A percentile compares a stretch with the other conserved stretches of the same genome.
Conservation (phyloP, 64 coral and sea anemone species). For the Pocillopora verrucosa region DNA sequence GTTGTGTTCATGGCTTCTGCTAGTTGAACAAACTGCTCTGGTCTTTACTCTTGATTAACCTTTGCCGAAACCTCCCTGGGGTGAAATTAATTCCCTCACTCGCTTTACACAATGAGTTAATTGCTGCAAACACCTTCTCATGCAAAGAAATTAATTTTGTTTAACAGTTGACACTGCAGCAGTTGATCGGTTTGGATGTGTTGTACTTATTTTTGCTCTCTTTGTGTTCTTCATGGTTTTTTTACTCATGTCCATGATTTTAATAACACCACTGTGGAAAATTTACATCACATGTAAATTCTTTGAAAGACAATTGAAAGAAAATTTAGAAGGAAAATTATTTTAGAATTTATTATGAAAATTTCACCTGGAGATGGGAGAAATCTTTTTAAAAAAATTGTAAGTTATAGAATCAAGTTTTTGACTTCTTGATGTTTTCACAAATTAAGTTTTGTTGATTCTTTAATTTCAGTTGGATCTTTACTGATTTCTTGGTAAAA, state of each 20-base stretch:
- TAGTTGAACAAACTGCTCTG: not conserved
- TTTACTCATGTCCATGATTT: not conserved
- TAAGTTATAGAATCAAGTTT: not conserved
- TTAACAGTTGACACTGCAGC: not conserved
- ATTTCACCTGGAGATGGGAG: not conserved
- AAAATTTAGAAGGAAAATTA: not conserved
- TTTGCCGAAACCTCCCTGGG: slow-evolving; percentile 31
- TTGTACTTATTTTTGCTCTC: not conserved
- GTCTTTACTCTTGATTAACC: not conserved
- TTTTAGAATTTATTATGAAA: not conserved
- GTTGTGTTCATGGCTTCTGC: not conserved
- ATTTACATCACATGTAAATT: not conserved
- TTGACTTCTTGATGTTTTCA: not conserved
- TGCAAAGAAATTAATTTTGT: slow-evolving; percentile 42
- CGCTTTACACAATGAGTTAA: slow-evolving; percentile 51
- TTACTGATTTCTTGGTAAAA: not conserved
- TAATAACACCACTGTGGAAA: not conserved
- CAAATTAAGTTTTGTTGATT: not conserved
- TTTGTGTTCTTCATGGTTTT: not conserved
- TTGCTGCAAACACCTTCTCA: slow-evolving; percentile 35
- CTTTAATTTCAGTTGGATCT: not conserved
- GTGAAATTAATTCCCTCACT: slow-evolving; percentile 20
- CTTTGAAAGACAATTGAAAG: not conserved
- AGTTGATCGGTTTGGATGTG: slow-evolving; percentile 17
- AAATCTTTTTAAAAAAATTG: not conserved